Evolutionary conservation across 2,797 vertebrate genomes (phyloP).

Genomic region (Bryconaethiops microstoma): DNA sequence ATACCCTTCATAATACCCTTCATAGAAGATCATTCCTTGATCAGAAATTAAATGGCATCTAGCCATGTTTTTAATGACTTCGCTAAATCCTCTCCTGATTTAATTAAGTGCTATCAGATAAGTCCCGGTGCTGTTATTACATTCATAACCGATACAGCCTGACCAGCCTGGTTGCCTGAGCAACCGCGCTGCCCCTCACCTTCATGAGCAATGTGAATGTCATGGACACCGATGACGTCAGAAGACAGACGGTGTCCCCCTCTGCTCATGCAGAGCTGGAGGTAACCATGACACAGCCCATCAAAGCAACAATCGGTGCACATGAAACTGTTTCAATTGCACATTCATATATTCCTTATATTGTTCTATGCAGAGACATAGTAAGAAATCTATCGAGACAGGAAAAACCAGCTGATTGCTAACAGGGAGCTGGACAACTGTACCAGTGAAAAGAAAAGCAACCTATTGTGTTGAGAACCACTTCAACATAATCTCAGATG

Average conservation of each 20-base stretch:
- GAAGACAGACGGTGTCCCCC: not conserved
- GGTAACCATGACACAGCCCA: not conserved
- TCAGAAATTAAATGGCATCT: no score
- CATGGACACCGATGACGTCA: constrained; percentile 19
- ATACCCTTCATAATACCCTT: no score
- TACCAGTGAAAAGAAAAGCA: not conserved
- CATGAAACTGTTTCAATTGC: no score
- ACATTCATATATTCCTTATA: not conserved
- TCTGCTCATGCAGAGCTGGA: not conserved
- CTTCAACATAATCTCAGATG: not conserved
- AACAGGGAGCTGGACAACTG: not conserved
- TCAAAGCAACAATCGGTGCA: not conserved
- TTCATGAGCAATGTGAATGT: constrained; percentile 43
- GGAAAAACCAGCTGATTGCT: not conserved
- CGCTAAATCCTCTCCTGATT: not conserved
- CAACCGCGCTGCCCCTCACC: constrained; percentile 45
- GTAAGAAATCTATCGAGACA: not conserved
- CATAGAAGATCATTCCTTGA: no score
- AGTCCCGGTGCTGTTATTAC: not conserved
- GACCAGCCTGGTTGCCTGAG: constrained; percentile 52
- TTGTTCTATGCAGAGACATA: not conserved
- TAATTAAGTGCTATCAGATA: not conserved
- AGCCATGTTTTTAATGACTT: not conserved
- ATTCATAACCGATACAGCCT: constrained; percentile 15
- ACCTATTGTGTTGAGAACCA: not conserved